Conservation (phyloP, 2,797 vertebrate species). For the Girardinus metallicus region DNA sequence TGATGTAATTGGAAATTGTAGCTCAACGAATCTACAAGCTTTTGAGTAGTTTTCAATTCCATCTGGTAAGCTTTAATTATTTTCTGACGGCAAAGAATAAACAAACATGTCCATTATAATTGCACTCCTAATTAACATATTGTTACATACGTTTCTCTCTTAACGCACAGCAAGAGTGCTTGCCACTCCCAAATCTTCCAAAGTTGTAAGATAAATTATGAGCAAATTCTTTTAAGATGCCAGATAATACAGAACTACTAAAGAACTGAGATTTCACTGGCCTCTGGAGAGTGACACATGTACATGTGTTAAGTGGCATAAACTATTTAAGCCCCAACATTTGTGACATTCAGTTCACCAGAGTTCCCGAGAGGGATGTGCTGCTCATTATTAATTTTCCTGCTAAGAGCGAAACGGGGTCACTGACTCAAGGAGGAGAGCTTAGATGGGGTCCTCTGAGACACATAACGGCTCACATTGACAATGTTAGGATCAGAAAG, state of each 20-base stretch:
- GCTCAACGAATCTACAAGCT: constrained; percentile 1
- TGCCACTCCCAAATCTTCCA: background rate
- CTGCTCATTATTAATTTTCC: constrained; percentile 73
- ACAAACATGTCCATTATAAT: background rate
- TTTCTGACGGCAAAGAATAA: background rate
- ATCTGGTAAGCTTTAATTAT: background rate
- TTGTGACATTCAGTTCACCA: constrained; percentile 53
- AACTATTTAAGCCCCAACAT: constrained; percentile 29
- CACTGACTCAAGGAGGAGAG: constrained; percentile 76
- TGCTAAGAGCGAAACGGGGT: constrained; percentile 74
- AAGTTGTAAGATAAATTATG: background rate
- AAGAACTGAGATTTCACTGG: background rate
- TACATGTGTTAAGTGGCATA: constrained; percentile 4
- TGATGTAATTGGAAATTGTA: background rate
- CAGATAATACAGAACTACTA: background rate
- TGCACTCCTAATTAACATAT: background rate
- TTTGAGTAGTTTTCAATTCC: background rate
- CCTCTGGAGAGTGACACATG: background rate
- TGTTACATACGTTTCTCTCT: background rate
- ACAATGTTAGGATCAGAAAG: constrained; percentile 56
- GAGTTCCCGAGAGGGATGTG: constrained; percentile 56
- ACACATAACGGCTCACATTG: constrained; percentile 72
- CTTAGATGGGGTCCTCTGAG: constrained; percentile 65
- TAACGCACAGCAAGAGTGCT: background rate
- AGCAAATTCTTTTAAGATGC: background rate